A percentile compares a stretch with the other conserved stretches of the same genome.
Conservation (phyloP, 2,113 vertebrate species). For the Leiothrix lutea region DNA sequence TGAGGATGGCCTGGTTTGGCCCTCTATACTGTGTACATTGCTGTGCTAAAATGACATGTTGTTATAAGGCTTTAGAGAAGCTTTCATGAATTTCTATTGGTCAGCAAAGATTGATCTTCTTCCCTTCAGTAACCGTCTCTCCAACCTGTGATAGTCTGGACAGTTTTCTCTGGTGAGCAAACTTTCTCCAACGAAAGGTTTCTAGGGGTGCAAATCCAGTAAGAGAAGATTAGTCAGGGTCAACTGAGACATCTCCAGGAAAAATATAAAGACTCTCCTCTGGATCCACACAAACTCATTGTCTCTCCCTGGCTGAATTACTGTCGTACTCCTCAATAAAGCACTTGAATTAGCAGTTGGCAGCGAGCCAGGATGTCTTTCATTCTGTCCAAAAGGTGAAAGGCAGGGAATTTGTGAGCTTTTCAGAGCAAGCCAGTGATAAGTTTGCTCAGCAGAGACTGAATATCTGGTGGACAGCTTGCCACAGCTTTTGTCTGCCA, state of each 20-base stretch:
- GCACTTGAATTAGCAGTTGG: neutral
- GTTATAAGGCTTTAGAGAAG: neutral
- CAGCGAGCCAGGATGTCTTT: neutral
- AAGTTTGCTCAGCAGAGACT: neutral
- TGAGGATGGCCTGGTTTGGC: neutral
- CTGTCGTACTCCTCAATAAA: neutral
- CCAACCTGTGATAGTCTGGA: neutral
- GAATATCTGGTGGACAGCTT: constrained; percentile 7
- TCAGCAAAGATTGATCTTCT: neutral
- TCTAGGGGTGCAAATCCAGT: neutral
- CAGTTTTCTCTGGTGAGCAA: neutral
- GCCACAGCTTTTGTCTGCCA: constrained; percentile 14
- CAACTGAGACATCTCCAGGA: neutral
- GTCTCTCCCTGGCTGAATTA: neutral
- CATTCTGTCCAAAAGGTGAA: neutral
- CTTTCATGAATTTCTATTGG: neutral
- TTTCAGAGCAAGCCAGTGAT: constrained; percentile 21
- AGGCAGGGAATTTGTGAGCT: neutral
- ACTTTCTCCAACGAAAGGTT: neutral
- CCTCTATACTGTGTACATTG: neutral
- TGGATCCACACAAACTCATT: neutral
- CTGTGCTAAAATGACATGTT: neutral
- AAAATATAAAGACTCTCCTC: neutral
- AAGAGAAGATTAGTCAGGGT: constrained; percentile 10
- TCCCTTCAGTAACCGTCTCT: neutral